Evolutionary conservation across 2,888 invertebrate species (phyloP), one percentile per base, ranked within the genome.

Genomic region (Pyrgus malvae): DNA sequence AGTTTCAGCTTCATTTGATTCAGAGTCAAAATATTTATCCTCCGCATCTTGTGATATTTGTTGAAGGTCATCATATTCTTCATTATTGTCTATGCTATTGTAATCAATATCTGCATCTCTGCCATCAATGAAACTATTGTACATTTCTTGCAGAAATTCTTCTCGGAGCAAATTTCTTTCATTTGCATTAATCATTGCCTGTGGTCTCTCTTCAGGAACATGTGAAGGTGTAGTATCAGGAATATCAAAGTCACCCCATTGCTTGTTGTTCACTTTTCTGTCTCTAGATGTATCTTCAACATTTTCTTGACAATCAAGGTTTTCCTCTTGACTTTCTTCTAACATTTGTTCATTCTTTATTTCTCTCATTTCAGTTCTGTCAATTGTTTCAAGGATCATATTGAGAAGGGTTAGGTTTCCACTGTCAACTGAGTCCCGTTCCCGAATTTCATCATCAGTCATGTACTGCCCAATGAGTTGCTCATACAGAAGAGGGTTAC

Each of bases 21-120:
- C 97, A 2, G 94, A 93, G 78, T 97, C 97, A 87, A 98, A 98
- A 78, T 98, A 98, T 72, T 93, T 94, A 66, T 98, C 98, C 80
- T 98, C 97, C 63, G 94, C 95, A 82, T 98, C 98, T 67, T 93
- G 94, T 35, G 83, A 78, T 11, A 83, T 75, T 68, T 93, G 93
- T 56, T 93, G 80, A 48, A 95, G 91, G 56, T 94, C 94, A 59
- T 98, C 98, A 80, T 95, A 95, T 48, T 93, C 93, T 37, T 94
- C 92, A 85, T 97, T 95, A 64, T 94, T 91, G 78, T 98, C 98
- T 2, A 98, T 94, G 59, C 91, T 87, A 31, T 93, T 89, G 72
- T 98, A 98, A 80, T 98, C 96, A 83, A 97, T 95, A 62, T 96
- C 95, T 48, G 76, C 71, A 80, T 98, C 97, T 70, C 93, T 92